Evolutionary conservation across 2,888 invertebrate genomes (phyloP).

Genomic region (Aethes cnicana): DNA sequence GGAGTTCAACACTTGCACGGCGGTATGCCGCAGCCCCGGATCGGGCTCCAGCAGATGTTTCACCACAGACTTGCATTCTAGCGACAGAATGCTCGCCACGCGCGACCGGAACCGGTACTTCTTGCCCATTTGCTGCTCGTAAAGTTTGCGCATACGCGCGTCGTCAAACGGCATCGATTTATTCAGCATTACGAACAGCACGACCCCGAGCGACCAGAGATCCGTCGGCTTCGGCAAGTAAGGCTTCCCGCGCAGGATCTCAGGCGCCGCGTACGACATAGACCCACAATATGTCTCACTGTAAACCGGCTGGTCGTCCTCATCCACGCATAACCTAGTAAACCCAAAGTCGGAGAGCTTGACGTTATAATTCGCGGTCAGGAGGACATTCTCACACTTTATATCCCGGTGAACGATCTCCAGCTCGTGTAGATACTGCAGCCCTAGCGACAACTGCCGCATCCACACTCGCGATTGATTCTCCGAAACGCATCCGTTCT

Average conservation of each 20-base stretch:
- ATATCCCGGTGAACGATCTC: conserved; percentile 90
- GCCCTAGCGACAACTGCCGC: conserved; percentile 85
- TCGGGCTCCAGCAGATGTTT: conserved; percentile 87
- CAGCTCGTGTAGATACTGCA: conserved; percentile 88
- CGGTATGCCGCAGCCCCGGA: conserved; percentile 77
- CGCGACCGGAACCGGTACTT: conserved; percentile 85
- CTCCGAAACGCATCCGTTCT: conserved; percentile 86
- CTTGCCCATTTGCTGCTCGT: conserved; percentile 84
- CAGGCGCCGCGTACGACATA: conserved; percentile 93
- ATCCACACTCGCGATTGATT: conserved; percentile 87
- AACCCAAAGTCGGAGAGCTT: conserved; percentile 94
- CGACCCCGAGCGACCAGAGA: conserved; percentile 90
- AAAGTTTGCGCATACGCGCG: conserved; percentile 86
- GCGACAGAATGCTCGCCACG: conserved; percentile 79
- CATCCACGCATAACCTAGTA: conserved; percentile 76
- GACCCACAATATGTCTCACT: conserved; percentile 94
- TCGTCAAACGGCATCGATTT: conserved; percentile 93
- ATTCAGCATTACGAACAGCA: conserved; percentile 92
- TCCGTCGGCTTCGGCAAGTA: conserved; percentile 89
- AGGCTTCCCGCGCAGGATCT: conserved; percentile 89
- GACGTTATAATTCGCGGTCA: conserved; percentile 88
- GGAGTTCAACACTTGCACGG: conserved; percentile 81
- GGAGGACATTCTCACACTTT: conserved; percentile 90
- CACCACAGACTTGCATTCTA: conserved; percentile 84
- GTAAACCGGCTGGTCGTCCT: conserved; percentile 65